Evolutionary conservation across 2,888 invertebrate species (phyloP).

Genomic region (Drosophila leonis): DNA sequence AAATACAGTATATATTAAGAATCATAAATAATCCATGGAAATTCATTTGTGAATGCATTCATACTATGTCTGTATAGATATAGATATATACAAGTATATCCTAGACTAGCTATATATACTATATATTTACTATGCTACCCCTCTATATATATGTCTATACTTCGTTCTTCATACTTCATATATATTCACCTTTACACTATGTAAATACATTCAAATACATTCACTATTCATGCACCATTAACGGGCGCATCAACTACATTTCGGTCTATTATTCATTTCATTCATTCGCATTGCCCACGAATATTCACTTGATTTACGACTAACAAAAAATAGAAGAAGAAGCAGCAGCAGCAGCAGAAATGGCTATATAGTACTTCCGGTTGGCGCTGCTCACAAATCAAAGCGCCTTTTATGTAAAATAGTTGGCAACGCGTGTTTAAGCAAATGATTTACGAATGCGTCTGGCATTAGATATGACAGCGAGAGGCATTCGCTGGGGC

Average conservation of each 20-base stretch:
- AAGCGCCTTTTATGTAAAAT: slow-evolving; percentile 74
- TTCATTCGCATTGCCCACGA: slow-evolving; percentile 15
- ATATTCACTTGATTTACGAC: slow-evolving; percentile 44
- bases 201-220: slow-evolving; percentile 16
- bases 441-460: slow-evolving; percentile 77
- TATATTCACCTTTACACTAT: slow-evolving; percentile 5
- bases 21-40: neutral
- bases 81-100: neutral
- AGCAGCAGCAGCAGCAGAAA: slow-evolving; percentile 31
- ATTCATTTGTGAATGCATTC: neutral
- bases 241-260: neutral
- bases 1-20: neutral
- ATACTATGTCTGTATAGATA: neutral
- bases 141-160: neutral
- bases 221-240: neutral
- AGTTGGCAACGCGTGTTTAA: slow-evolving; percentile 76
- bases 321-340: neutral
- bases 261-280: slow-evolving; percentile 22
- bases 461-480: slow-evolving; percentile 48
- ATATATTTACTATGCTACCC: neutral
- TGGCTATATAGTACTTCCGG: slow-evolving; percentile 71
- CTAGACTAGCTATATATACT: too few species aligned
- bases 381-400: slow-evolving; percentile 52
- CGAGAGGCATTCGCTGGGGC: neutral
- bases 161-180: too few species aligned